Evolutionary conservation across 2,888 invertebrate species (phyloP), one percentile per base, ranked within the genome.

Genomic region (Sinodicranocentrus sp.): DNA sequence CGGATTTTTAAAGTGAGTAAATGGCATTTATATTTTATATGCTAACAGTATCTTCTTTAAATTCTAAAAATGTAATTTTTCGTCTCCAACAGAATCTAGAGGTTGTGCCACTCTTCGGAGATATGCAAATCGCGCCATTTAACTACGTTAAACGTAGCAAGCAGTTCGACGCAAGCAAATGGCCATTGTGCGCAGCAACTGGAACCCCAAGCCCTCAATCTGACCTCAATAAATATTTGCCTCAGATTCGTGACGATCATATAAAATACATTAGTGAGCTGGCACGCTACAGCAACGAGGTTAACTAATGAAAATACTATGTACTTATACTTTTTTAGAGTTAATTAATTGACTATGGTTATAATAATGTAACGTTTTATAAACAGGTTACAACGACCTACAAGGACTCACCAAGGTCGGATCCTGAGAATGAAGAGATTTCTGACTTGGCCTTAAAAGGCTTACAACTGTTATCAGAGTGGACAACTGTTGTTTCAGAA

Each of bases 91-190:
- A 94, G 94, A 97, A 97, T 90, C 91, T 98, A 86, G 98, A 98
- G 91, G 98, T 98, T 73, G 98, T 98, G 0, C 98, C 98, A 0
- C 91, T 99, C 0, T 99, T 98, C 90, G 99, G 99, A 0, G 99
- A 99, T 89, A 99, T 99, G 99, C 98, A 99, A 91, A 98, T 99
- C 75, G 98, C 98, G 0, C 99, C 99, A 0, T 99, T 99, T 91
- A 97, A 98, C 90, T 99, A 99, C 90, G 97, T 99, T 86, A 97
- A 96, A 90, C 93, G 97, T 21, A 97, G 97, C 76, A 96, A 97
- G 88, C 96, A 97, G 90, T 98, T 96, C 90, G 98, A 98, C 89
- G 93, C 96, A 0, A 92, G 91, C 79, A 94, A 94, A 90, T 98
- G 98, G 98, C 98, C 96, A 0, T 91, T 96, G 84, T 97, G 95